These are phyloP conservation scores for Eupithecia insigniata DNA, from an alignment of 2,888 invertebrate species.

Conservation along the genomic window DNA sequence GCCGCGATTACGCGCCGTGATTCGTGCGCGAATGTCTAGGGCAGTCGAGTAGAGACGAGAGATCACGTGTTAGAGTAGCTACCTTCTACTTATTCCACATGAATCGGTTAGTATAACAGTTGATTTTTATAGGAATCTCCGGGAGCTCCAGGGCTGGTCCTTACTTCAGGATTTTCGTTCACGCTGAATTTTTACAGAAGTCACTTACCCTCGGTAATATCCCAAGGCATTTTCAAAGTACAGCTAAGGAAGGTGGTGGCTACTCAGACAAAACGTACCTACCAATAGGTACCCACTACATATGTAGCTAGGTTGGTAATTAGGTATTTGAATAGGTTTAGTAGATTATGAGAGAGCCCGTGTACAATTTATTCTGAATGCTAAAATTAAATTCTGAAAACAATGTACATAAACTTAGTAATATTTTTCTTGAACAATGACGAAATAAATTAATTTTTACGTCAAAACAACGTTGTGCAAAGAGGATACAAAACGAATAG, in stretches of 20 bases:
- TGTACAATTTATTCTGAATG: neutral
- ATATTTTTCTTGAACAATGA: neutral
- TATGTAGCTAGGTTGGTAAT: neutral
- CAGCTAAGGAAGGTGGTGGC: no score
- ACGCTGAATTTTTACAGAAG: neutral
- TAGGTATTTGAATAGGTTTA: neutral
- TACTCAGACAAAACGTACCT: neutral
- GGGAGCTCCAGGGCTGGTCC: no score
- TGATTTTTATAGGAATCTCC: no score
- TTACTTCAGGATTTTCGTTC: neutral
- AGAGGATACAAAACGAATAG: no score
- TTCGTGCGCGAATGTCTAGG: no score
- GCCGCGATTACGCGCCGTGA: no score
- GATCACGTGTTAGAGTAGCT: no score
- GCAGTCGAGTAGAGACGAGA: no score
- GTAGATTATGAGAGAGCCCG: neutral
- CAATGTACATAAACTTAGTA: neutral
- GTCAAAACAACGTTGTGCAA: neutral
- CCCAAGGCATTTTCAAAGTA: constrained; percentile 67
- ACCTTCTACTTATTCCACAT: no score
- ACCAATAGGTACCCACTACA: neutral
- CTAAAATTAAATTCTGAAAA: neutral
- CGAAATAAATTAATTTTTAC: neutral
- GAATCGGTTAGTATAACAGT: no score
- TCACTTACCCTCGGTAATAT: constrained; percentile 62